Base-by-base conservation (phyloP, 2,113 vertebrate species). In the Suricata suricatta region DNA sequence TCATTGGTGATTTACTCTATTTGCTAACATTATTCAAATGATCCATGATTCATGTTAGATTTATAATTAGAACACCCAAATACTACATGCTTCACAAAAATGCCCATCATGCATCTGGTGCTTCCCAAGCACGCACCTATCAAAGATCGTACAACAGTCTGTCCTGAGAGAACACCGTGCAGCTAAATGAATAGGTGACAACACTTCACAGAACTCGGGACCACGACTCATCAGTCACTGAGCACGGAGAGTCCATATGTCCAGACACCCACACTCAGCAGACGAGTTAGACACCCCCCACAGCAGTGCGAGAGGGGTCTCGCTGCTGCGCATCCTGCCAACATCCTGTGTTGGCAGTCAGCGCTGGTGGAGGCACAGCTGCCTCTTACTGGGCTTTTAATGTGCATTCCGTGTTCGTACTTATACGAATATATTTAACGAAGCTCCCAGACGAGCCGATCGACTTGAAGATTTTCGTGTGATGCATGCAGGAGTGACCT, bases 201-300 rank as follows among this genome's bases (percentile, higher is more conserved):
- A 81, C 38, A 35, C 69, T 57, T 72, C 80, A 25, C 10, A 17
- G 2, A 31, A 64, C 68, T 0, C 11, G 52, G 60, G 27, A 3
- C 2, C 4, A 3, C 0, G 7, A 21, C 4, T 64, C 66, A 35
- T 71, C 44, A 38, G 3, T n/a, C 29, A 2, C 1, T 1, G 12
- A 8, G 23, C 16, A 0, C 38, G 0, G 1, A 21, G 8, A 31
- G 1, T 21, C 14, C 12, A 1, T 3, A 14, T 33, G 35, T 41
- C 44, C 35, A 8, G 35, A 41, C 16, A 29, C 12, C 33, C 29
- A 31, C 19, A 0, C 29, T 27, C 3, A 27, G 29, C 44, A 27
- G 3, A 7, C 13, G 2, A 8, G n/a, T 7, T 10, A 25, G 35
- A 23, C 16, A 1, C 33, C 23, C 2, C 7, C 57, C 35, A 7